These are phyloP conservation scores for Nemotelus pantherinus DNA, from an alignment of 2,888 invertebrate genomes.

Conservation along the genomic window DNA sequence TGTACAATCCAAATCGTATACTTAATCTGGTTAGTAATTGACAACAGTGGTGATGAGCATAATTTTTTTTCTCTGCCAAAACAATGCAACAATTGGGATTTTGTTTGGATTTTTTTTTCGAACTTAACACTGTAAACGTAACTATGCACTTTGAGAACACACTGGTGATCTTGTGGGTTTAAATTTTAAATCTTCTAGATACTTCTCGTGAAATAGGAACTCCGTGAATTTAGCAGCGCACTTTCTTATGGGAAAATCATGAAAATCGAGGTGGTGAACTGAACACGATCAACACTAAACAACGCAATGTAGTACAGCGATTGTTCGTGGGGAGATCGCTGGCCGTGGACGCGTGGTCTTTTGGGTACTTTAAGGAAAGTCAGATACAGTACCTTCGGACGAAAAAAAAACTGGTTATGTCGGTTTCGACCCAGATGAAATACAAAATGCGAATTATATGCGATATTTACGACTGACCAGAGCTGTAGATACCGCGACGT, in stretches of 20 bases:
- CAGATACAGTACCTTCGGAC: constrained; percentile 1
- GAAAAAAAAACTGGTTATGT: constrained; percentile 30
- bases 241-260: not conserved
- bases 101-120: constrained; percentile 5
- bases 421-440: constrained; percentile 31
- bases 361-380: constrained; percentile 22
- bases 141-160: not conserved
- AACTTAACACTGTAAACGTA: not conserved
- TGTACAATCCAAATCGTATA: not conserved
- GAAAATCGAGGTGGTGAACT: not conserved
- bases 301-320: not conserved
- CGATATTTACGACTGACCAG: constrained; percentile 25
- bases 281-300: constrained; percentile 4
- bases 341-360: not conserved
- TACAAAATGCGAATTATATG: constrained; percentile 36
- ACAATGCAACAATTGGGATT: not conserved
- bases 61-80: not conserved
- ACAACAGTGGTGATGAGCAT: constrained; percentile 6
- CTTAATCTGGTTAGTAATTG: not conserved
- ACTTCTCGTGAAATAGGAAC: not conserved
- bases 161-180: not conserved
- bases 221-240: constrained; percentile 1
- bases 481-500: constrained; percentile 20
- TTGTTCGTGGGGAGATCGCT: constrained; percentile 8
- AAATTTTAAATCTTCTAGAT: not conserved